Evolutionary conservation across 1,140 invertebrate species (phyloP).

Genomic region (Drosophila aff.): DNA sequence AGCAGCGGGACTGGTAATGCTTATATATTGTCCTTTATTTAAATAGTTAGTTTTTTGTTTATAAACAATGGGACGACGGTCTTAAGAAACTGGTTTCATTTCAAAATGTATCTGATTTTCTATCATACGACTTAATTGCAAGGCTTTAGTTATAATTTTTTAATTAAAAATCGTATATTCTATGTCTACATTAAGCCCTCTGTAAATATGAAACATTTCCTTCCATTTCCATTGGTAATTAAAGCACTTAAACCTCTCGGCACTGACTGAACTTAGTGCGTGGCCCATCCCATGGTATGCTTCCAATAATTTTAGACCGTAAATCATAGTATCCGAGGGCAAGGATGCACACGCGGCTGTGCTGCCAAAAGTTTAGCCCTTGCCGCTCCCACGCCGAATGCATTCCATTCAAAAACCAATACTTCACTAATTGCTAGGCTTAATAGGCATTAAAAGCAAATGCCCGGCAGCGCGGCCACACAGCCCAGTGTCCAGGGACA

Average conservation of each 20-base stretch:
- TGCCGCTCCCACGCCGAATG: constrained; percentile 31
- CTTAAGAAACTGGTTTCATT: too few relatives aligned
- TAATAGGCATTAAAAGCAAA: constrained; percentile 82
- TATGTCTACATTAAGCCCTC: neutral
- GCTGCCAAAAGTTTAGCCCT: constrained; percentile 22
- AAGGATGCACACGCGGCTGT: constrained; percentile 18
- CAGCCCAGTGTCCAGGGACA: constrained; percentile 55
- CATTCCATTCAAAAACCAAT: constrained; percentile 74
- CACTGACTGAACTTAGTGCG: constrained; percentile 1
- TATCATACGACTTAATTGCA: too few relatives aligned
- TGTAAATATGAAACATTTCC: neutral
- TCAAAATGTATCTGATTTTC: too few relatives aligned
- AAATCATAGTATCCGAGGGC: constrained; percentile 60
- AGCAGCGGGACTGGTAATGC: neutral
- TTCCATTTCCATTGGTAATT: constrained; percentile 1
- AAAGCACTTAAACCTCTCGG: constrained; percentile 12
- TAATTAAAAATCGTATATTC: neutral
- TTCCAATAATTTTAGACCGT: constrained; percentile 58
- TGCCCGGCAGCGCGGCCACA: constrained; percentile 61
- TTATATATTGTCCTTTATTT: neutral
- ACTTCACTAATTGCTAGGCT: constrained; percentile 80
- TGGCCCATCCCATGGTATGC: neutral
- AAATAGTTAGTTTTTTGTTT: neutral
- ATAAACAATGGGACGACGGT: neutral
- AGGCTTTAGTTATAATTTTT: too few relatives aligned